phyloP scores from a whole-genome alignment of 2,888 invertebrate species.

The Drosophila incognita region DNA sequence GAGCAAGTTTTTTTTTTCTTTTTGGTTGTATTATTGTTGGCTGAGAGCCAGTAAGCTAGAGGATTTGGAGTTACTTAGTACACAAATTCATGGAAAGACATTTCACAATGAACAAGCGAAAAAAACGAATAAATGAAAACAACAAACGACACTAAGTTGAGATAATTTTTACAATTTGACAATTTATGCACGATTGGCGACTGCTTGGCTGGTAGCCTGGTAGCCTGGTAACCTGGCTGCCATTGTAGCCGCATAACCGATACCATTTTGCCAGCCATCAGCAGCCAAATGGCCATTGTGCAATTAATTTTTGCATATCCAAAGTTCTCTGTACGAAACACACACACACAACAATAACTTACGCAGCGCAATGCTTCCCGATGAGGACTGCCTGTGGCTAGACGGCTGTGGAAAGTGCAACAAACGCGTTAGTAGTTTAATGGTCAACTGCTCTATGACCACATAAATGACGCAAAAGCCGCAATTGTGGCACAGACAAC shows the following conservation, averaged over 20 bases:
- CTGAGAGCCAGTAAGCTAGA: constrained; percentile 20
- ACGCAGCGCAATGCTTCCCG: constrained; percentile 73
- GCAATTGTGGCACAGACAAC: constrained; percentile 12
- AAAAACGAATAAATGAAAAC: constrained; percentile 27
- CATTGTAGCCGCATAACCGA: constrained; percentile 18
- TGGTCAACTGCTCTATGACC: constrained; percentile 41
- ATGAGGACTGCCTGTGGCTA: constrained; percentile 73
- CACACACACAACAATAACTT: constrained; percentile 23
- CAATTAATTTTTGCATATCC: constrained; percentile 71
- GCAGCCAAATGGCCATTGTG: constrained; percentile 61
- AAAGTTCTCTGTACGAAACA: constrained; percentile 57
- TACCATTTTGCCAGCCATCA: constrained; percentile 11
- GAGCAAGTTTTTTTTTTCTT: constrained; percentile 55
- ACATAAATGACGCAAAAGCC: constrained; percentile 20
- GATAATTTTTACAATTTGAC: constrained; percentile 83
- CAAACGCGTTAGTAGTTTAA: constrained; percentile 55
- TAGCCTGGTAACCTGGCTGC: constrained; percentile 12
- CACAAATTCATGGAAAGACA: constrained; percentile 69
- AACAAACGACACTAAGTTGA: constrained; percentile 68
- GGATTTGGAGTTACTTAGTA: constrained; percentile 53
- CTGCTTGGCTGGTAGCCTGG: constrained; percentile 31
- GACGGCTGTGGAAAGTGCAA: constrained; percentile 41
- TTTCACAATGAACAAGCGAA: constrained; percentile 68
- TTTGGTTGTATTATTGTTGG: neutral
- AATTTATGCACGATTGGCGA: constrained; percentile 78